phyloP scores from a whole-genome alignment of 2,113 vertebrate genomes.

The Sinocyclocheilus anshuiensis region DNA sequence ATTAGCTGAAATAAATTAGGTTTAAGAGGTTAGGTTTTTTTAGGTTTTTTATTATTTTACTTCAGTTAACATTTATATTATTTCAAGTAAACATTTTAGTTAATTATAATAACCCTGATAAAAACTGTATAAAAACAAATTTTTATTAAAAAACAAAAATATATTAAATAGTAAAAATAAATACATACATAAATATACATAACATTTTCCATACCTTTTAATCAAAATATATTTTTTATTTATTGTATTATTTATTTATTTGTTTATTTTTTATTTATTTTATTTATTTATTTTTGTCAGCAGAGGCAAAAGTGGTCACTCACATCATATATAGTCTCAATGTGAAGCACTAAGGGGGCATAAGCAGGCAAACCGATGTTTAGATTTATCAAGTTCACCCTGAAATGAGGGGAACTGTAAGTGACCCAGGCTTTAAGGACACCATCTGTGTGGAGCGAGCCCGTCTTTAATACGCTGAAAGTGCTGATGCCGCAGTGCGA shows the following conservation, averaged over 20 bases:
- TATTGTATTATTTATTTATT: too few relatives aligned
- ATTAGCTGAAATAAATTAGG: background rate
- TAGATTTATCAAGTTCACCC: conserved; percentile 28
- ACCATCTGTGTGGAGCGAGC: conserved; percentile 26
- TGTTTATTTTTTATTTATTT: background rate
- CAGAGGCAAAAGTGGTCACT: background rate
- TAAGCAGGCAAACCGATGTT: background rate
- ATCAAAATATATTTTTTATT: background rate
- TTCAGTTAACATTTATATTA: background rate
- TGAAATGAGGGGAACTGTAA: conserved; percentile 24
- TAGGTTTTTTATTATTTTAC: background rate
- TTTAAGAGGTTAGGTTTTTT: background rate
- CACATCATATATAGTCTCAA: background rate
- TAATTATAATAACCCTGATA: background rate
- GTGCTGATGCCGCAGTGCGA: conserved; percentile 41
- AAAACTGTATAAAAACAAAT: too few relatives aligned
- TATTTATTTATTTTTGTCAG: background rate
- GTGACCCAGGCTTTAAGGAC: conserved; percentile 41
- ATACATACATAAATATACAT: too few relatives aligned
- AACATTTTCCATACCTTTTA: too few relatives aligned
- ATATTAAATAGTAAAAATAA: too few relatives aligned
- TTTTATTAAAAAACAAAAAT: too few relatives aligned
- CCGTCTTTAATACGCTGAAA: conserved; percentile 42
- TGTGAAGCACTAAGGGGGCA: background rate
- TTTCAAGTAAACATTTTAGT: background rate